phyloP scores from a whole-genome alignment of 2,888 invertebrate genomes.

The Shargacucullia verbasci region DNA sequence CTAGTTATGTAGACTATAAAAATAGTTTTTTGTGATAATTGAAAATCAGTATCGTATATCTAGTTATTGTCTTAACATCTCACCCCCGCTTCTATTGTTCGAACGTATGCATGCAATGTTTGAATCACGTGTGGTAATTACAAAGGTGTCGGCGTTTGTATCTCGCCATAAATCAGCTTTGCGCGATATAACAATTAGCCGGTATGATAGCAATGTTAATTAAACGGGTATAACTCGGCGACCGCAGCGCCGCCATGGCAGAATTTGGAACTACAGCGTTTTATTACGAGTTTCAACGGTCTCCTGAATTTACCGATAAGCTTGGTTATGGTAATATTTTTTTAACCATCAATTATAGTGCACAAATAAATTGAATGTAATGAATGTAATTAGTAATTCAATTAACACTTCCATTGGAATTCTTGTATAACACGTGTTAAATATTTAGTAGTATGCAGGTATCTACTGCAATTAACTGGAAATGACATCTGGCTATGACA shows the following conservation, averaged over 20 bases:
- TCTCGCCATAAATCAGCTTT: conserved; percentile 87
- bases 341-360: conserved; percentile 25
- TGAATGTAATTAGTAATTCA: conserved; percentile 58
- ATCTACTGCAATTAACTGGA: too few relatives aligned
- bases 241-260: conserved; percentile 69
- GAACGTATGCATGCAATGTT: conserved; percentile 76
- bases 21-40: conserved; percentile 52
- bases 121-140: conserved; percentile 83
- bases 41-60: conserved; percentile 60
- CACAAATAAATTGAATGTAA: conserved; percentile 54
- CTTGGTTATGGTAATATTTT: conserved; percentile 13
- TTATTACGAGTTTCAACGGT: conserved; percentile 22
- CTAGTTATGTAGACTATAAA: conserved; percentile 27
- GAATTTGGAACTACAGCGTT: conserved; percentile 63
- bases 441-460: too few relatives aligned
- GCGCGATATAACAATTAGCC: conserved; percentile 89
- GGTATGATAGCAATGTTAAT: conserved; percentile 89
- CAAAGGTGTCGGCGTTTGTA: conserved; percentile 86
- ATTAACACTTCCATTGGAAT: conserved; percentile 57
- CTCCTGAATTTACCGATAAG: conserved; percentile 17
- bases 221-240: conserved; percentile 82
- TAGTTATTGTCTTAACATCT: conserved; percentile 59
- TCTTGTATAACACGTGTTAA: conserved; percentile 11
- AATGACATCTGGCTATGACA: too few relatives aligned
- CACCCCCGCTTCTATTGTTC: conserved; percentile 70